A percentile compares a stretch with the other conserved stretches of the same genome.
These are phyloP conservation scores for Tinea semifulvella DNA, from an alignment of 2,888 invertebrate species.

Conservation along the genomic window DNA sequence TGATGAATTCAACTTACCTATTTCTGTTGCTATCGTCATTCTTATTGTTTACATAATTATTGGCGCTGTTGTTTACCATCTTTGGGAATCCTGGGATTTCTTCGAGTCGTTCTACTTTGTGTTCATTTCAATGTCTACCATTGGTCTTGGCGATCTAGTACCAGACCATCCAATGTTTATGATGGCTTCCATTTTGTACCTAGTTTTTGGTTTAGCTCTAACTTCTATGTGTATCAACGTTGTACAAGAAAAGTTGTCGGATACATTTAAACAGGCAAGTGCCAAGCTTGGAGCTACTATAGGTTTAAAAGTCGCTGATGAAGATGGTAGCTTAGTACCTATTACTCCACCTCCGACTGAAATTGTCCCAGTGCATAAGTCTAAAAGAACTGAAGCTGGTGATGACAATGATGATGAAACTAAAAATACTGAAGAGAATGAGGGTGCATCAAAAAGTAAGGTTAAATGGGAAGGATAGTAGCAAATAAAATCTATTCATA, in stretches of 20 bases:
- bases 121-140: conserved; percentile 96
- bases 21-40: conserved; percentile 86
- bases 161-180: conserved; percentile 89
- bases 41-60: conserved; percentile 86
- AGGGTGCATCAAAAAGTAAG: conserved; percentile 12
- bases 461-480: conserved; percentile 2
- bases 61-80: conserved; percentile 82
- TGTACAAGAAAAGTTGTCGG: conserved; percentile 83
- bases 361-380: conserved; percentile 49
- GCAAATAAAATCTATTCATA: no score
- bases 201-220: conserved; percentile 92
- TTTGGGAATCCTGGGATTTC: conserved; percentile 88
- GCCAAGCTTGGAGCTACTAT: conserved; percentile 87
- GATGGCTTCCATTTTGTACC: conserved; percentile 91
- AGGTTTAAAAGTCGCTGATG: conserved; percentile 77
- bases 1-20: conserved; percentile 94
- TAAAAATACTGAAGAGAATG: conserved; percentile 29
- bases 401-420: conserved; percentile 30
- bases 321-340: conserved; percentile 66
- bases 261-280: conserved; percentile 85
- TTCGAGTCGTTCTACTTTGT: conserved; percentile 96
- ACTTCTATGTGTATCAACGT: conserved; percentile 98
- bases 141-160: conserved; percentile 94
- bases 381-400: conserved; percentile 29
- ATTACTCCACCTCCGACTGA: conserved; percentile 51